Evolutionary conservation across 1,140 invertebrate species (phyloP).

Genomic region (Globodera ellingtonae): DNA sequence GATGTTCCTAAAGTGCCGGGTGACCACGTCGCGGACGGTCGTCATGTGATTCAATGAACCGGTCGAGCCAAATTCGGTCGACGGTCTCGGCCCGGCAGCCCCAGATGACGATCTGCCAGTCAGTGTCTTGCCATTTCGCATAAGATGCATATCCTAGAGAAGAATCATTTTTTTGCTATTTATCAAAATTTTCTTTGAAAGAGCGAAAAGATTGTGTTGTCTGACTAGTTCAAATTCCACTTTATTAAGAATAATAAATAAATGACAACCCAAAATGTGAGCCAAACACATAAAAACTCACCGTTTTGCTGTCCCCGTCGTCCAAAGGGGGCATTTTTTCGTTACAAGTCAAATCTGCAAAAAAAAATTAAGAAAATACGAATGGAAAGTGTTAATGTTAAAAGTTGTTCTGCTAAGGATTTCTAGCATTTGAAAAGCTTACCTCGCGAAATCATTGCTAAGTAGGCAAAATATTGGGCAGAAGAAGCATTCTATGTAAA

Average conservation of each 20-base stretch:
- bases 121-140: background rate
- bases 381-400: background rate
- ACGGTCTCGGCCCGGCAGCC: background rate
- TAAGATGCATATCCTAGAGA: background rate
- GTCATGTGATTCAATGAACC: conserved; percentile 29
- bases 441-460: conserved; percentile 30
- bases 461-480: conserved; percentile 1
- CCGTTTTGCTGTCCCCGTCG: conserved; percentile 32
- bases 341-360: conserved; percentile 36
- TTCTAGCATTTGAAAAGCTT: background rate
- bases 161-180: background rate
- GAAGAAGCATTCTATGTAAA: background rate
- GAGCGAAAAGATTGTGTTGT: background rate
- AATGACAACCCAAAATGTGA: background rate
- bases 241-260: background rate
- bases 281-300: background rate
- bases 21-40: conserved; percentile 37
- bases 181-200: background rate
- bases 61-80: conserved; percentile 4
- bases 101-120: background rate
- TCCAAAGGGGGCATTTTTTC: conserved; percentile 41
- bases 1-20: conserved; percentile 19
- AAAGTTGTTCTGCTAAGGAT: background rate
- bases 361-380: background rate
- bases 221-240: background rate